A percentile compares a stretch with the other conserved stretches of the same genome.
Conservation (phyloP, 35 echinoderm and acorn worm genomes). For the Amphiura filiformis region DNA sequence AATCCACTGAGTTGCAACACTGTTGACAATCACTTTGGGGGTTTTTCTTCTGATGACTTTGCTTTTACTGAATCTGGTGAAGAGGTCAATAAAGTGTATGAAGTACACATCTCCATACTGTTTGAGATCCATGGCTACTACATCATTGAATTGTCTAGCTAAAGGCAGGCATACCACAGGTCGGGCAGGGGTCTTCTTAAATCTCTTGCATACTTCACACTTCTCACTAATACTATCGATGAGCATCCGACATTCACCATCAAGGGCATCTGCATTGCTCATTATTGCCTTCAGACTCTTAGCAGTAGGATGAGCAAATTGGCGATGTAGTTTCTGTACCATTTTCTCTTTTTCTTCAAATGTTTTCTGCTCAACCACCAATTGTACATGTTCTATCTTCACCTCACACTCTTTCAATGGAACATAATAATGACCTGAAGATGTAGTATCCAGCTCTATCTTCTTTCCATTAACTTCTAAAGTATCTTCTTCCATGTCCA, state of each 20-base stretch:
- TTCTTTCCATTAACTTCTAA: constrained; percentile 44
- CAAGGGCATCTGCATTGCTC: constrained; percentile 19
- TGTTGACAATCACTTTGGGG: constrained; percentile 34
- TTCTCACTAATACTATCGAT: constrained; percentile 39
- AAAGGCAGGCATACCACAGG: constrained; percentile 39
- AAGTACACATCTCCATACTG: constrained; percentile 47
- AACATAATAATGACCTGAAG: constrained; percentile 19
- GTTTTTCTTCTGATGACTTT: constrained; percentile 35
- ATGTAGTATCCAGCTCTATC: not conserved
- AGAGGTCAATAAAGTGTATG: constrained; percentile 40
- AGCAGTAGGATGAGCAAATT: constrained; percentile 38
- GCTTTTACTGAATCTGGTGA: constrained; percentile 39
- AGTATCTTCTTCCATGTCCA: constrained; percentile 35
- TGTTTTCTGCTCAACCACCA: constrained; percentile 22
- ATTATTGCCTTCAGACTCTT: constrained; percentile 41
- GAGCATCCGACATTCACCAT: constrained; percentile 13
- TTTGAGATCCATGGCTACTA: constrained; percentile 53
- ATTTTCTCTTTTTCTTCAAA: constrained; percentile 34
- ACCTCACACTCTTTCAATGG: constrained; percentile 15
- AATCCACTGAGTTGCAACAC: constrained; percentile 46
- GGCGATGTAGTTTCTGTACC: constrained; percentile 30
- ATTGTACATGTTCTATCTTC: constrained; percentile 21
- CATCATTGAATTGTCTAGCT: constrained; percentile 62
- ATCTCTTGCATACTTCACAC: constrained; percentile 55
- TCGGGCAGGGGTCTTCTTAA: constrained; percentile 30